These are phyloP conservation scores for Leptodirus hochenwartii DNA, from an alignment of 2,888 invertebrate species.

Conservation along the genomic window DNA sequence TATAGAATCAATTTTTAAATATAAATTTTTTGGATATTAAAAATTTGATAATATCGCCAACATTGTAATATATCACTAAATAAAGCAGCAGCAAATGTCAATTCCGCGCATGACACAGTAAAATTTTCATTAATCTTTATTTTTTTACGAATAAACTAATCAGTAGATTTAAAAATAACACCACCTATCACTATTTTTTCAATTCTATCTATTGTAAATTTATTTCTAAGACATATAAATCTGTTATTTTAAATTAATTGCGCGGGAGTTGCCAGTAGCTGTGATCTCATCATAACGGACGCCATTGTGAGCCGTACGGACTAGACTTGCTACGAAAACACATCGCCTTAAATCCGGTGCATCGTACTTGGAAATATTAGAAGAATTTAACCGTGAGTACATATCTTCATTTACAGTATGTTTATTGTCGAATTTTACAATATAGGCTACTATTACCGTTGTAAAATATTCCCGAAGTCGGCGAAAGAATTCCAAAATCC, in stretches of 20 bases:
- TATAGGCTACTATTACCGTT: slow-evolving; percentile 26
- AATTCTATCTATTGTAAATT: slow-evolving; percentile 9
- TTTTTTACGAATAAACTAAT: slow-evolving; percentile 12
- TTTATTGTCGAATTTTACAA: slow-evolving; percentile 26
- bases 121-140: slow-evolving; percentile 11
- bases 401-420: slow-evolving; percentile 15
- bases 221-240: slow-evolving; percentile 6
- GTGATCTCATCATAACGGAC: slow-evolving; percentile 34
- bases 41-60: no score
- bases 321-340: slow-evolving; percentile 42
- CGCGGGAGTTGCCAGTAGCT: slow-evolving; percentile 3
- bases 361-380: slow-evolving; percentile 38
- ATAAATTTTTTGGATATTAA: no score
- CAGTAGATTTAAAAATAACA: slow-evolving; percentile 10
- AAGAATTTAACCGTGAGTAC: slow-evolving; percentile 25
- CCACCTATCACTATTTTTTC: neutral
- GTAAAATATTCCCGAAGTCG: slow-evolving; percentile 34
- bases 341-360: slow-evolving; percentile 50
- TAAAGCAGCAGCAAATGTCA: no score
- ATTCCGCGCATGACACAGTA: neutral
- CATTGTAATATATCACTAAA: no score
- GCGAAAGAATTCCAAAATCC: slow-evolving; percentile 47
- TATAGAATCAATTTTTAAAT: no score
- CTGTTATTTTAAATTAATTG: neutral
- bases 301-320: slow-evolving; percentile 76